phyloP scores from a whole-genome alignment of 2,888 invertebrate genomes.

The Amorpha juglandis region DNA sequence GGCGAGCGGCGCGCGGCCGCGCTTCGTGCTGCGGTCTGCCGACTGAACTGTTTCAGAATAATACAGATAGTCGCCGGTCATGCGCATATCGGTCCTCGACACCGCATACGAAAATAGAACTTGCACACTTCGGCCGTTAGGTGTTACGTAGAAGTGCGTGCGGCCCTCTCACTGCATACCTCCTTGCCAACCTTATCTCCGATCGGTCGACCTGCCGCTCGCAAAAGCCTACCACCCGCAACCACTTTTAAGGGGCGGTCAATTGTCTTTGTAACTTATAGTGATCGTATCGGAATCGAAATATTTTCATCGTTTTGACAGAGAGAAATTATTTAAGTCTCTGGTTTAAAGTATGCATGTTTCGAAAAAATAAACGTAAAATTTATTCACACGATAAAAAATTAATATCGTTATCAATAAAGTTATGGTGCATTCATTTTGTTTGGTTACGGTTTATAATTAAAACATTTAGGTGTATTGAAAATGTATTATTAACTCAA shows the following conservation, averaged over 20 bases:
- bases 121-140: slow-evolving; percentile 46
- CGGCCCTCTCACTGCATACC: slow-evolving; percentile 51
- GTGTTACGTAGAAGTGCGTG: slow-evolving; percentile 30
- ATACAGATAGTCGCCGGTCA: slow-evolving; percentile 63
- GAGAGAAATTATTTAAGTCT: too few species aligned
- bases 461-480: not conserved
- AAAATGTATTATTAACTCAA: not conserved
- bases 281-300: not conserved
- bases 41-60: slow-evolving; percentile 60
- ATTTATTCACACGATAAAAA: not conserved
- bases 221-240: slow-evolving; percentile 31
- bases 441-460: not conserved
- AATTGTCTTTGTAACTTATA: not conserved
- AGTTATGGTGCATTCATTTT: not conserved
- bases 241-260: slow-evolving; percentile 1
- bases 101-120: slow-evolving; percentile 67
- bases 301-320: not conserved
- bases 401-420: not conserved
- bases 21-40: slow-evolving; percentile 68
- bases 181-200: slow-evolving; percentile 39
- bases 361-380: not conserved
- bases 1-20: slow-evolving; percentile 78
- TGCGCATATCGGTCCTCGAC: slow-evolving; percentile 75
- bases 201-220: slow-evolving; percentile 35
- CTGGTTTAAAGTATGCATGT: not conserved